These are phyloP conservation scores for Carassius carassius DNA, from an alignment of 2,113 vertebrate genomes.

Conservation along the genomic window DNA sequence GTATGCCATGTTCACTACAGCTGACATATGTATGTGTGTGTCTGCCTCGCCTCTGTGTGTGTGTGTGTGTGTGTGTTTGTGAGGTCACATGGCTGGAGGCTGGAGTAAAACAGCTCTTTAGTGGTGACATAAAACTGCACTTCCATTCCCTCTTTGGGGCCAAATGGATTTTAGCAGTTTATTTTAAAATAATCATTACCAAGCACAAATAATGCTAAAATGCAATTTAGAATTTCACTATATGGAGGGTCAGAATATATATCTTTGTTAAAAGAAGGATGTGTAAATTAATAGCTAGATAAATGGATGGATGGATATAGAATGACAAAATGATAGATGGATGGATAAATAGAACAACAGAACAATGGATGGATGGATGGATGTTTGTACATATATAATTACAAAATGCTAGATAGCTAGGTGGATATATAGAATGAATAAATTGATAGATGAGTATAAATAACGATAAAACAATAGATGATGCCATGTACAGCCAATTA, in stretches of 20 bases:
- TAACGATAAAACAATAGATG: no score
- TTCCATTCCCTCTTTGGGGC: not conserved
- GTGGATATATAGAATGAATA: no score
- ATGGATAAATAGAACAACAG: not conserved
- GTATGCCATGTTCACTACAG: not conserved
- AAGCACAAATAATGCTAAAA: not conserved
- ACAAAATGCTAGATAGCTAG: no score
- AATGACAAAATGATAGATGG: no score
- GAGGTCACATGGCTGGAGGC: not conserved
- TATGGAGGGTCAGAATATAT: no score
- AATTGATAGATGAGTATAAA: no score
- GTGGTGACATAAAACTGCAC: constrained; percentile 9
- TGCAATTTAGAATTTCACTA: not conserved
- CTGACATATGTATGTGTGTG: not conserved
- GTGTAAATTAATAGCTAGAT: no score
- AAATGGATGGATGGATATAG: no score
- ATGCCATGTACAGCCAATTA: no score
- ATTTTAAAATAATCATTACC: not conserved
- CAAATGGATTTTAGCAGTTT: not conserved
- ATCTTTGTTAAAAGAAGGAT: no score
- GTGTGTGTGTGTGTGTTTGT: constrained; percentile 3
- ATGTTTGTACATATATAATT: no score
- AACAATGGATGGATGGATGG: not conserved
- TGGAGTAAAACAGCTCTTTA: constrained; percentile 12
- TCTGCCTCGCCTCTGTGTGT: constrained; percentile 8